phyloP scores from a whole-genome alignment of 2,113 vertebrate genomes.

The Oceanites oceanicus region DNA sequence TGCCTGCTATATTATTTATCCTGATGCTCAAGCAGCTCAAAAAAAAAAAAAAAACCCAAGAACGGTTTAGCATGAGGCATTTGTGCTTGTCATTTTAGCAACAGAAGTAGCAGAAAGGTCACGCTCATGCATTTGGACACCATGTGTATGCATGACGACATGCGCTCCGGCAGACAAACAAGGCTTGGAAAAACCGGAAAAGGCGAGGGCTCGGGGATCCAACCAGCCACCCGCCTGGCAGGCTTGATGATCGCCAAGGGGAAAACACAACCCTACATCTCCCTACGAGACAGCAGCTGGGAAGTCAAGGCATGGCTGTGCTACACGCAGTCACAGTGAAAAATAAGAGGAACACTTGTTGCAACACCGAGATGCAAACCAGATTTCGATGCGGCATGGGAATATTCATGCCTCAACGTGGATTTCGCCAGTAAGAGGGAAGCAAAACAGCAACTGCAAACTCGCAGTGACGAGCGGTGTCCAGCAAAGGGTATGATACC shows the following conservation, averaged over 20 bases:
- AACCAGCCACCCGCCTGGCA: background rate
- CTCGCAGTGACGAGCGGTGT: rapidly evolving
- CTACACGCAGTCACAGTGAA: background rate
- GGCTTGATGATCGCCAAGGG: background rate
- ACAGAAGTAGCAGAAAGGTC: background rate
- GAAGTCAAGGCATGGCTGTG: background rate
- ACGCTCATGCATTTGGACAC: rapidly evolving
- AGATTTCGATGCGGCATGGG: background rate
- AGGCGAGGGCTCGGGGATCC: rapidly evolving
- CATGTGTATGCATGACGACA: rapidly evolving
- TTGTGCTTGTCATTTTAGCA: background rate
- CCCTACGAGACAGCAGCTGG: background rate
- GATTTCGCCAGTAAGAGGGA: background rate
- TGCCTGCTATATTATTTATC: background rate
- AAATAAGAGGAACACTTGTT: rapidly evolving
- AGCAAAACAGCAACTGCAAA: background rate
- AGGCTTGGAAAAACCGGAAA: background rate
- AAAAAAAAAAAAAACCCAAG: background rate
- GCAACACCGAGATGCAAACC: rapidly evolving
- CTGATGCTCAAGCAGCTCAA: background rate
- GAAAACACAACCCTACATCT: background rate
- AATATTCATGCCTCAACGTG: rapidly evolving
- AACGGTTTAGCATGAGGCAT: rapidly evolving
- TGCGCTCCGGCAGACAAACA: rapidly evolving
- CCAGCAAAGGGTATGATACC: background rate